Evolutionary conservation across 2,113 vertebrate species (phyloP), one percentile per base, ranked within the genome.

Genomic region (Forbesichthys agassizii): DNA sequence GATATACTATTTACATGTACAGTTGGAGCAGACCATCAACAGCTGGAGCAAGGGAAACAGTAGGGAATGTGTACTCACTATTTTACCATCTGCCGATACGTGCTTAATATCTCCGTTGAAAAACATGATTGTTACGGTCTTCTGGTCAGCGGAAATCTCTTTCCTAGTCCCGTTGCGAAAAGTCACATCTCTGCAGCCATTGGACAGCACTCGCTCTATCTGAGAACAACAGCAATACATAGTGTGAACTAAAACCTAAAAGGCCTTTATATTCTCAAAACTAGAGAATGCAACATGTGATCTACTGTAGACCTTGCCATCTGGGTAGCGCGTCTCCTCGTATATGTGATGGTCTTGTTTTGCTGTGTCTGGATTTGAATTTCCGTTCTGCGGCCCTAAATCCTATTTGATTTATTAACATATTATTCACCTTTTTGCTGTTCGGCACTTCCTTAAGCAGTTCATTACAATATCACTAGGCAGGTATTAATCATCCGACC

Each of bases 31-130:
- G 36, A 8, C 36, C 7, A 6, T 7, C 36, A 42, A 42, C 5
- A 53, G 52, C 12, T 53, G 5, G 52, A 53, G 52, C n/a, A 16
- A 53, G 11, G 13, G 52, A 53, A 53, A 53, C 36, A 1, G 18
- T 57, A 57, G 9, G 7, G 18, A 20, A 16, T 20, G 56, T 27
- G 56, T 56, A 87, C 89, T 14, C 64, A 93, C 90, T 90, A 88
- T 84, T 54, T 69, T 92, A 60, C 88, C 88, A 27, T 93, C 90
- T 7, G 88, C 79, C 73, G 88, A 74, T 11, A 86, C 82, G 65
- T 85, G 89, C 76, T 92, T 94, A 74, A 93, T 3, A 16, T 93
- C 92, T 12, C 92, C 90, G 1, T 93, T 94, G 54, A 84, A 85
- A 78, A 93, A 92, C 0, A 65, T 80, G 36, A 93, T 79, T 0